phyloP scores from a whole-genome alignment of 2,113 vertebrate genomes.

The Poecilia latipinna region DNA sequence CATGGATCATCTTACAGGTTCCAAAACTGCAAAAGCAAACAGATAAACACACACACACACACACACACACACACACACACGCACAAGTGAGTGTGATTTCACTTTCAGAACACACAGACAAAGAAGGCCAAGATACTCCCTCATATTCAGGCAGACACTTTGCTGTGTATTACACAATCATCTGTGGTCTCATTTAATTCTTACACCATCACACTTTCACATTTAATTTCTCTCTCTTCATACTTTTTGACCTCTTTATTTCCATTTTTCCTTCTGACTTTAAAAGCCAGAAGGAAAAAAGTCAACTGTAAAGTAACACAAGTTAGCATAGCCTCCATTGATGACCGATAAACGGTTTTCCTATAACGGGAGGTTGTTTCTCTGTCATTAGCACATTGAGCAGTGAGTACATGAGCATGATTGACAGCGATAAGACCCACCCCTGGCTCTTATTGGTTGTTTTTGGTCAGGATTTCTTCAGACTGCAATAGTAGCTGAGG shows the following conservation, averaged over 20 bases:
- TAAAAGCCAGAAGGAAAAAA: too few relatives aligned
- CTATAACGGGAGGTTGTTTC: too few relatives aligned
- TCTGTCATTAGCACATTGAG: too few relatives aligned
- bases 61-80: slow-evolving; percentile 16
- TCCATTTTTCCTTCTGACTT: neutral
- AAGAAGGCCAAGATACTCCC: neutral
- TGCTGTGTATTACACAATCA: slow-evolving; percentile 37
- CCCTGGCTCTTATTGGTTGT: too few relatives aligned
- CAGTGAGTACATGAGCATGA: too few relatives aligned
- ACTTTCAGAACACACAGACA: slow-evolving; percentile 11
- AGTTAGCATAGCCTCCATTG: too few relatives aligned
- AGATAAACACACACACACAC: slow-evolving; percentile 20
- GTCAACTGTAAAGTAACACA: neutral
- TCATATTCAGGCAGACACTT: slow-evolving; percentile 8
- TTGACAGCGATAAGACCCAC: too few relatives aligned
- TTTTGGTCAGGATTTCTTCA: too few relatives aligned
- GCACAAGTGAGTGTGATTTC: neutral
- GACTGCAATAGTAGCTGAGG: too few relatives aligned
- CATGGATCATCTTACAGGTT: slow-evolving; percentile 74
- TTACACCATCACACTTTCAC: slow-evolving; percentile 38
- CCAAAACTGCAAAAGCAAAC: slow-evolving; percentile 51
- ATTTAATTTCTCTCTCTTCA: slow-evolving; percentile 3
- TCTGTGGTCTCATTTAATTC: slow-evolving; percentile 29
- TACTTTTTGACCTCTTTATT: neutral
- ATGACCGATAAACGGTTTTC: too few relatives aligned